Evolutionary conservation across 2,888 invertebrate genomes (phyloP).

Genomic region (Tipula confusa): DNA sequence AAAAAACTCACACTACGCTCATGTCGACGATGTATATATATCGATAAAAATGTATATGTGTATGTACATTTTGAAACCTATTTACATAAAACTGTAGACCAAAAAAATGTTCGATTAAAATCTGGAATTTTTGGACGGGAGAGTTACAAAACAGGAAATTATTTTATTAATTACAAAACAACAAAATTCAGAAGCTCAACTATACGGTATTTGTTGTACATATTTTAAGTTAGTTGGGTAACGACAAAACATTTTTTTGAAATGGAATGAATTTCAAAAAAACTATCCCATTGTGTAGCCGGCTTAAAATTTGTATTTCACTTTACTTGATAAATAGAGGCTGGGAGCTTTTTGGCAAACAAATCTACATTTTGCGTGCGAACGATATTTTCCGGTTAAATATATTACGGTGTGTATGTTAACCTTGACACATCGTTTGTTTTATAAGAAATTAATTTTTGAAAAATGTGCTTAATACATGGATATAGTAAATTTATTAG

Average conservation of each 20-base stretch:
- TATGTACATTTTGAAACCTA: too few species aligned
- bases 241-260: not conserved
- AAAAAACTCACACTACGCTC: not conserved
- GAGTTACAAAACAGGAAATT: not conserved
- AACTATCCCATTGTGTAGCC: not conserved
- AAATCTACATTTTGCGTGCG: conserved; percentile 20
- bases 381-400: conserved; percentile 9
- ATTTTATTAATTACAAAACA: not conserved
- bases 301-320: not conserved
- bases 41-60: too few species aligned
- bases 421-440: conserved; percentile 12
- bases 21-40: not conserved
- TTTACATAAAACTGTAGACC: not conserved
- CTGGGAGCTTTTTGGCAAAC: conserved; percentile 8
- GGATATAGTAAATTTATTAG: not conserved
- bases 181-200: not conserved
- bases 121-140: not conserved
- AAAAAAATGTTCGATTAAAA: not conserved
- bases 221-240: not conserved
- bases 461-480: not conserved
- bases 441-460: not conserved
- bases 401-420: not conserved
- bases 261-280: not conserved
- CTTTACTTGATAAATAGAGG: not conserved
- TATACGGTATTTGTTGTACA: not conserved